phyloP scores from a whole-genome alignment of 2,113 vertebrate species.

The Grammomys surdaster region DNA sequence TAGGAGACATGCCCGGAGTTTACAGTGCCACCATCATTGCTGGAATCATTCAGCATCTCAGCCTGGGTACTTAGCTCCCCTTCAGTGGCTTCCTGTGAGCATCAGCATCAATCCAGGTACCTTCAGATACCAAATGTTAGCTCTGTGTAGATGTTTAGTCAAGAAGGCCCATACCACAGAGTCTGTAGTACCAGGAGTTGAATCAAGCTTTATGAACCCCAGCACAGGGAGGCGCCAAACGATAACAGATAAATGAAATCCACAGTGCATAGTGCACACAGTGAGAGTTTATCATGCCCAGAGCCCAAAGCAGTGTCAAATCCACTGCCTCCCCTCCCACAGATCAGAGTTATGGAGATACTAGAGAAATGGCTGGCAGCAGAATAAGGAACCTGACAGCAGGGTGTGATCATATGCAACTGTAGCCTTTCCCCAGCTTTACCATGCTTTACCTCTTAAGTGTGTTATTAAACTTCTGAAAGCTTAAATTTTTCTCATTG shows the following conservation, averaged over 20 bases:
- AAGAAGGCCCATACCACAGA: neutral
- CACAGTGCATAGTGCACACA: neutral
- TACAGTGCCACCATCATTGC: no score
- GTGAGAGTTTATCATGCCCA: neutral
- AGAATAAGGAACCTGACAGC: neutral
- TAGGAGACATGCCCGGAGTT: neutral
- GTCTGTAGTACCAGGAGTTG: neutral
- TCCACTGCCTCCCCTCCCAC: neutral
- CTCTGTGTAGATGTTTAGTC: neutral
- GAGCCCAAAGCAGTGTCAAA: neutral
- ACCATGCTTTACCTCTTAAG: neutral
- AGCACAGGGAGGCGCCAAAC: neutral
- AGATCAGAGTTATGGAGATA: neutral
- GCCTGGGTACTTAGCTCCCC: neutral
- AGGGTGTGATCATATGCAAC: neutral
- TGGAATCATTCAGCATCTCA: neutral
- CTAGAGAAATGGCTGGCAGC: neutral
- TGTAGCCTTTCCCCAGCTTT: neutral
- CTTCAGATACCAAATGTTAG: neutral
- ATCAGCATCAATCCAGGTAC: neutral
- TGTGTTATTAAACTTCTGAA: neutral
- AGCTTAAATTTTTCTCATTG: neutral
- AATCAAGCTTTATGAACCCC: neutral
- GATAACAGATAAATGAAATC: neutral
- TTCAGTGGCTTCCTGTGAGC: neutral